These are phyloP conservation scores for Tachypleus tridentatus DNA, from an alignment of 1,140 invertebrate species.

Conservation along the genomic window DNA sequence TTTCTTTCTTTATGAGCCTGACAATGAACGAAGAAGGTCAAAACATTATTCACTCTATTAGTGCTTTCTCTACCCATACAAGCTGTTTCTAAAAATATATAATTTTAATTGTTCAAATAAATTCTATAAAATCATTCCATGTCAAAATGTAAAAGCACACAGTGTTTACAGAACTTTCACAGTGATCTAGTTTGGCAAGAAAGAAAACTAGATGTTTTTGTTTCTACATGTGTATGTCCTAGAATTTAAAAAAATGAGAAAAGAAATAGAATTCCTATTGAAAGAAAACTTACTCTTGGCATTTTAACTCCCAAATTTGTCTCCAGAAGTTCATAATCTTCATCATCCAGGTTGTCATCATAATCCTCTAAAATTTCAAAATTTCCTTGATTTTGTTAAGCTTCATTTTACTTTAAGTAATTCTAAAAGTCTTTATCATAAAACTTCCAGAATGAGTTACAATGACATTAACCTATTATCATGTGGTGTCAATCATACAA, in stretches of 20 bases:
- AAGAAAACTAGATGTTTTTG: too few species aligned
- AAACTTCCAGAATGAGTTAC: not conserved
- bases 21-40: too few species aligned
- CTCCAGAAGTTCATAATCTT: conserved; percentile 95
- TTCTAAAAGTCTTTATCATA: not conserved
- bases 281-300: conserved; percentile 49
- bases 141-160: too few species aligned
- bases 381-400: conserved; percentile 13
- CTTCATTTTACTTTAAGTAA: conserved; percentile 2
- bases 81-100: too few species aligned
- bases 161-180: too few species aligned
- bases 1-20: too few species aligned
- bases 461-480: not conserved
- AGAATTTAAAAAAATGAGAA: conserved; percentile 13
- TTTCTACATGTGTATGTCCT: not conserved
- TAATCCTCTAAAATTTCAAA: conserved; percentile 40
- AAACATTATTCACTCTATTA: too few species aligned
- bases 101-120: too few species aligned
- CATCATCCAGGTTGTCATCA: conserved; percentile 88
- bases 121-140: too few species aligned
- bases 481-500: not conserved
- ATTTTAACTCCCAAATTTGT: conserved; percentile 97
- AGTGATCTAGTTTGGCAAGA: too few species aligned
- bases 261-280: not conserved
- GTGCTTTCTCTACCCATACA: too few species aligned